Evolutionary conservation across 2,888 invertebrate genomes (phyloP), one percentile per base, ranked within the genome.

Genomic region (Ophioninae sp.): DNA sequence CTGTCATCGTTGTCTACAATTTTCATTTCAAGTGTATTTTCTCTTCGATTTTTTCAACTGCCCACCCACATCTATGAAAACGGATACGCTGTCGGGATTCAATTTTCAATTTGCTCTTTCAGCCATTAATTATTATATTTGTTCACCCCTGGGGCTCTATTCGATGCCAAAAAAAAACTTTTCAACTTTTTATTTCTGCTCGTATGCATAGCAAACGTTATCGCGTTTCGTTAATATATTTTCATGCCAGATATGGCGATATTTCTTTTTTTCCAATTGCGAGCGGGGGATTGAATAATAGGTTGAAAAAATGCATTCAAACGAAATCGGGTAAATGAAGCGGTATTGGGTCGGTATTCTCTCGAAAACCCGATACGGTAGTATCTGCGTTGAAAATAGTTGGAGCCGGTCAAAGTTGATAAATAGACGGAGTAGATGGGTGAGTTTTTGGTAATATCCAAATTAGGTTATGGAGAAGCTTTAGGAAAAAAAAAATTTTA

Each of bases 71-170:
- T 20, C 23, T 59, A 68, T 44, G 61, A 6, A 9, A 3, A 20
- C 30, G 9, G 23, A n/a, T 41, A 75, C 44, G 51, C 67, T 63
- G 78, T 78, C 81, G 69, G 68, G 59, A 69, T 71, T n/a, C 8
- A 71, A 41, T 51, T 61, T 56, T 65, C 63, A 68, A 64, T 75
- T 73, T 59, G 44, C 79, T 67, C 59, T 79, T 73, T 76, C 22
- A 20, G 22, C 37, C 58, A 81, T 75, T 81, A 79, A 79, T 84
- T 81, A 81, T 81, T 84, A 58, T 67, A 68, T 78, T 73, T 64
- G 56, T 41, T 68, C 68, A 61, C 68, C 82, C 78, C 78, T 68
- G 17, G 78, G 78, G 82, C 61, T 63, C 39, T 67, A 76, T 81
- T 84, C n/a, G 79, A 67, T 67, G 73, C 63, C 67, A 71, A 22